Conservation (phyloP, 2,113 vertebrate genomes). For the Neolamprologus sp. region DNA sequence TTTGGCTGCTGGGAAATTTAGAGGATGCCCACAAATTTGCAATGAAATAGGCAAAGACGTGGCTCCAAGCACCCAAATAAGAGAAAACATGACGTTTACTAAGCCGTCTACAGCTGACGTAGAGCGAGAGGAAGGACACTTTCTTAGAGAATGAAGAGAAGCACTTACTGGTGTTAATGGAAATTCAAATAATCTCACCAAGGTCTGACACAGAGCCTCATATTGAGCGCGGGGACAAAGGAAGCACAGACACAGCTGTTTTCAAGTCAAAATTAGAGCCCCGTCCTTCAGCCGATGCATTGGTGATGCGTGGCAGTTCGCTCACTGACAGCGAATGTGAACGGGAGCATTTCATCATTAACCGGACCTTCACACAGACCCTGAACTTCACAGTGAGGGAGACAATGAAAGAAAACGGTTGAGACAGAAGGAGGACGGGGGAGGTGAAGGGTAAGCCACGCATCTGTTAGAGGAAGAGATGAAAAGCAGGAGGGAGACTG, state of each 20-base stretch:
- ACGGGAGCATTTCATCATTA: conserved; percentile 9
- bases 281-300: conserved; percentile 17
- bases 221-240: background rate
- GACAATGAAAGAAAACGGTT: background rate
- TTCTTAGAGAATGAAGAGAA: background rate
- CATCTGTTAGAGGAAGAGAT: background rate
- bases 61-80: background rate
- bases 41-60: background rate
- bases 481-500: background rate
- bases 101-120: background rate
- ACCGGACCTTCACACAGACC: conserved; percentile 22
- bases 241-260: background rate
- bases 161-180: background rate
- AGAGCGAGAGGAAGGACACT: background rate
- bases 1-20: background rate
- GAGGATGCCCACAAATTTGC: background rate
- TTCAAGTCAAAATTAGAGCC: background rate
- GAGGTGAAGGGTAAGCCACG: background rate
- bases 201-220: background rate
- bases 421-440: background rate
- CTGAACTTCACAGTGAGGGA: background rate
- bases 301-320: background rate
- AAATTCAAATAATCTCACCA: background rate
- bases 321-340: background rate
- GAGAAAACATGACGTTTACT: background rate